phyloP scores from a whole-genome alignment of 1,140 invertebrate species.

The Drosophila punjabiensis region DNA sequence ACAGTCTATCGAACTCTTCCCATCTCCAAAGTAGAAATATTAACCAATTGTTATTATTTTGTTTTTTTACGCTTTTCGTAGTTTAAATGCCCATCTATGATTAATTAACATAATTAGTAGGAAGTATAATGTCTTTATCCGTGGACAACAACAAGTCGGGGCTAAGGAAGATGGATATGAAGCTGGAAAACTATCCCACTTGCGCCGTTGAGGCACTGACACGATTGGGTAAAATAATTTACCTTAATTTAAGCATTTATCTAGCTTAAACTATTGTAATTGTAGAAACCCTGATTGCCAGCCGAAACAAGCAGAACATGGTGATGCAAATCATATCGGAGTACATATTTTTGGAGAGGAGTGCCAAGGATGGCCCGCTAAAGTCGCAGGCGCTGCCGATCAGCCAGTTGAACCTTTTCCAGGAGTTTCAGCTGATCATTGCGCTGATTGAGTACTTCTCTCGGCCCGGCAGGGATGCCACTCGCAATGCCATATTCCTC shows the following conservation, averaged over 20 bases:
- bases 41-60: slow-evolving; percentile 36
- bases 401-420: slow-evolving; percentile 88
- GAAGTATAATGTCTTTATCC: slow-evolving; percentile 45
- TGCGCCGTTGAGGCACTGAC: slow-evolving; percentile 88
- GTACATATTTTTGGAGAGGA: slow-evolving; percentile 92
- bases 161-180: slow-evolving; percentile 86
- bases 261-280: slow-evolving; percentile 14
- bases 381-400: slow-evolving; percentile 63
- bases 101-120: not conserved
- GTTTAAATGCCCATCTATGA: not conserved
- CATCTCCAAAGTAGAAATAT: not conserved
- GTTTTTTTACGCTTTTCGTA: not conserved
- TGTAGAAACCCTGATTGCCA: slow-evolving; percentile 71
- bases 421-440: slow-evolving; percentile 91
- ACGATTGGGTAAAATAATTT: slow-evolving; percentile 86
- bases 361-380: slow-evolving; percentile 55
- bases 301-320: slow-evolving; percentile 82
- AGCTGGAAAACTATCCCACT: slow-evolving; percentile 87
- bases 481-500: slow-evolving; percentile 92
- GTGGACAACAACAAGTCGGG: slow-evolving; percentile 61
- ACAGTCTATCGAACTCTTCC: not conserved
- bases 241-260: not conserved
- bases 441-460: slow-evolving; percentile 91
- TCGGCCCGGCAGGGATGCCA: slow-evolving; percentile 89
- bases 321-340: slow-evolving; percentile 92